These are phyloP conservation scores for Ceratina calcarata DNA, from an alignment of 1,140 invertebrate species.

Conservation along the genomic window DNA sequence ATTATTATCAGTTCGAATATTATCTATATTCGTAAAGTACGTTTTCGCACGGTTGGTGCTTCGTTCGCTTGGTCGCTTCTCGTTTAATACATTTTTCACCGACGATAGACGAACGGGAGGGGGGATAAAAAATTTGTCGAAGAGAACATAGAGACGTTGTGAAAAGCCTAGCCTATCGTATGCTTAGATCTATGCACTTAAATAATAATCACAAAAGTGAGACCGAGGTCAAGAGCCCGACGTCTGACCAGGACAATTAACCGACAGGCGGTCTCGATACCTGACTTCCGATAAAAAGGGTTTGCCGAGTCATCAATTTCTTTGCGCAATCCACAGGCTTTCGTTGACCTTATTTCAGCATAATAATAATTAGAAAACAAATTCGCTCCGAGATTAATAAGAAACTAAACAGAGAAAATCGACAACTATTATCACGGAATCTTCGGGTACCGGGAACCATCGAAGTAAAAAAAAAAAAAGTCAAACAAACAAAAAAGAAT, in stretches of 20 bases:
- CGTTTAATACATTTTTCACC: not conserved
- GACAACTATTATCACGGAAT: slow-evolving; percentile 15
- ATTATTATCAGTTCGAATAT: not conserved
- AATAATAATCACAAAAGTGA: slow-evolving; percentile 79
- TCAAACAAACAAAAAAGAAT: not conserved
- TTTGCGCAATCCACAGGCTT: slow-evolving; percentile 30
- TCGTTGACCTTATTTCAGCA: slow-evolving; percentile 20
- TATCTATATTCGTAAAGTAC: not conserved
- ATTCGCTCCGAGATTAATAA: not conserved
- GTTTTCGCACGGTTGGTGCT: not conserved
- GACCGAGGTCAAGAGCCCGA: slow-evolving; percentile 74
- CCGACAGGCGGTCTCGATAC: slow-evolving; percentile 62
- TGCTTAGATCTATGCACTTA: slow-evolving; percentile 65
- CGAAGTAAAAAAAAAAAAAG: slow-evolving; percentile 4
- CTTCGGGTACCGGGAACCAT: slow-evolving; percentile 20
- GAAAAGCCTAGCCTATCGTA: slow-evolving; percentile 46
- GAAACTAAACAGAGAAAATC: not conserved
- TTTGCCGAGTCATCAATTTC: slow-evolving; percentile 14
- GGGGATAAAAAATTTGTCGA: not conserved
- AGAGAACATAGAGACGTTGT: slow-evolving; percentile 29
- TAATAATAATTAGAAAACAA: not conserved
- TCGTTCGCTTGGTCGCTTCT: not conserved
- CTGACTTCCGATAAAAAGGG: slow-evolving; percentile 51
- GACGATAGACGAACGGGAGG: not conserved
- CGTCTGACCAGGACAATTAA: slow-evolving; percentile 58